Base-by-base conservation (phyloP, 2,888 invertebrate genomes). In the Yponomeuta sedellus region DNA sequence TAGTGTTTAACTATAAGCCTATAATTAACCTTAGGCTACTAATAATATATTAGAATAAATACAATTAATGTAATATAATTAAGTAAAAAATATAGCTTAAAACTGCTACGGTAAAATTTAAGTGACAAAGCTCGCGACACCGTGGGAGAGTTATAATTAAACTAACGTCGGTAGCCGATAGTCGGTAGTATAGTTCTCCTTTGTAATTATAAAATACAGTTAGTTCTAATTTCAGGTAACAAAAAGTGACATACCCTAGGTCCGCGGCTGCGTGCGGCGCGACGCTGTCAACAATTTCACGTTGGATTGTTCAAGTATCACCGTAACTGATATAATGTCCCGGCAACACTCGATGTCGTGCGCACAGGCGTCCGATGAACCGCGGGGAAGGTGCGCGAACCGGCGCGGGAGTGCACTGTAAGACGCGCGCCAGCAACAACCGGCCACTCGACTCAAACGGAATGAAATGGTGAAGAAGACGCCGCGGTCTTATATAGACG, bases 401-500 rank as follows among this genome's bases (percentile, higher is more conserved):
- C 77, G 81, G 75, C 77, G 77, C 82, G 79, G 76, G 75, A 72
- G 72, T 67, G 68, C 69, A 72, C 68, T 69, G 70, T 69, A 70
- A 70, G 73, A 73, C 74, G 73, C 74, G 73, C 69, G 71, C 75
- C 44, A 52, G 44, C 44, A 16, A 52, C 83, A 76, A 74, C 80
- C 82, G 76, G 75, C 81, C 80, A 78, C 79, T 79, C 86, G 88
- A 83, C 86, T 85, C 82, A 86, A 87, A 88, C 91, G 83, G 85
- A 91, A 91, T 91, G 91, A 91, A 91, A 91, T 89, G 83, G 83
- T 90, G 82, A 88, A 88, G 90, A 90, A 88, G 89, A 87, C 85
- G 86, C 86, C 84, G 76, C 87, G 84, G 86, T 83, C 91, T 91
- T 91, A 83, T 91, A 91, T 91, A 91, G 91, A 91, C 91, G 84